Percentiles rank a stretch among this genome's conserved stretches.
These are phyloP conservation scores for Proisotoma minuta DNA, from an alignment of 2,888 invertebrate genomes.

Conservation along the genomic window DNA sequence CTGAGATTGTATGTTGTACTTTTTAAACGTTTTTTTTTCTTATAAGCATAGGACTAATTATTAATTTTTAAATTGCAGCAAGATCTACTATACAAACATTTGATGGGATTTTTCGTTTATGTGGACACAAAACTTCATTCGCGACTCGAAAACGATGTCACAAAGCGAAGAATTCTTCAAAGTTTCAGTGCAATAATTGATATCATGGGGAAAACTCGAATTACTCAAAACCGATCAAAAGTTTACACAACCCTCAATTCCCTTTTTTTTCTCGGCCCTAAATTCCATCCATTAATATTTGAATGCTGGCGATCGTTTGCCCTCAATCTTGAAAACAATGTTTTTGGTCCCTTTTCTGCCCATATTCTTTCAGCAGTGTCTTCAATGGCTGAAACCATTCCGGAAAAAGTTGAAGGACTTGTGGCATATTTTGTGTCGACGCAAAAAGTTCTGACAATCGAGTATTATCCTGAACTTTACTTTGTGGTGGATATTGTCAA, in stretches of 20 bases:
- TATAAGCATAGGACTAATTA: too few relatives aligned
- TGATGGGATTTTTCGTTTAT: constrained; percentile 28
- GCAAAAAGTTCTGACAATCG: constrained; percentile 10
- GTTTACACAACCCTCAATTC: constrained; percentile 39
- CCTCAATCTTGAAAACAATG: constrained; percentile 21
- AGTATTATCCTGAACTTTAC: constrained; percentile 16
- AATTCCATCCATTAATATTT: constrained; percentile 23
- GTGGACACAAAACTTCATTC: constrained; percentile 26
- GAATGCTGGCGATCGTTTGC: constrained; percentile 36
- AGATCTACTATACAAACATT: constrained; percentile 17
- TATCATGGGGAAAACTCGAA: constrained; percentile 20
- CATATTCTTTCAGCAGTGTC: constrained; percentile 34
- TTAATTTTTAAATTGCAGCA: constrained; percentile 12
- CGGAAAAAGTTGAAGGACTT: constrained; percentile 19
- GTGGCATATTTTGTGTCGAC: constrained; percentile 23
- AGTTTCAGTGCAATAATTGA: constrained; percentile 23
- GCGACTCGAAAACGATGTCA: constrained; percentile 13
- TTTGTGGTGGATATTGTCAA: constrained; percentile 25
- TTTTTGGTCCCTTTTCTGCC: constrained; percentile 26
- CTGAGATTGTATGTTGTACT: constrained; percentile 15
- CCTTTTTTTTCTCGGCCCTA: constrained; percentile 21
- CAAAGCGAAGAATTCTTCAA: constrained; percentile 19
- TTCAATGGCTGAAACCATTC: constrained; percentile 16
- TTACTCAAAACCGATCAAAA: constrained; percentile 22
- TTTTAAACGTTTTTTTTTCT: background rate